Evolutionary conservation across 1,140 invertebrate species (phyloP).

Genomic region (Scylla paramamosain): DNA sequence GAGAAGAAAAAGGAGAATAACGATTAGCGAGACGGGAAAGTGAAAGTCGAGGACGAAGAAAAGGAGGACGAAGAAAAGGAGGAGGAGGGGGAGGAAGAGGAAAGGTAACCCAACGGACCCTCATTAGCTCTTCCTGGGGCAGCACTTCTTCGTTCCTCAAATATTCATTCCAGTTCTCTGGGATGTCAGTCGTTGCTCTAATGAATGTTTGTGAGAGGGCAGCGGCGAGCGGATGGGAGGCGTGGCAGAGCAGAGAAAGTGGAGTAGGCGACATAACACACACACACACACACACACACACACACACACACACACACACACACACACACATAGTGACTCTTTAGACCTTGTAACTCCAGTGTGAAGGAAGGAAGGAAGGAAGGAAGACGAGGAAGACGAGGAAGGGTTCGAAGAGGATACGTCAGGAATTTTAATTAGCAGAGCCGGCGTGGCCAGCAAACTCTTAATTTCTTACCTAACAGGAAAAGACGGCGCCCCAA

Average conservation of each 20-base stretch:
- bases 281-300: slow-evolving; percentile 3
- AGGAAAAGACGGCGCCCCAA: too few species aligned
- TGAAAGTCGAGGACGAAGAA: too few species aligned
- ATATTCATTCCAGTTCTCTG: not conserved
- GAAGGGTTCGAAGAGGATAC: too few species aligned
- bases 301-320: not conserved
- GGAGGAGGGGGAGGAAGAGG: not conserved
- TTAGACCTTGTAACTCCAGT: too few species aligned
- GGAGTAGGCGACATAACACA: not conserved
- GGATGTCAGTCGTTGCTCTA: not conserved
- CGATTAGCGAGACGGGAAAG: too few species aligned
- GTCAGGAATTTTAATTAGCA: too few species aligned
- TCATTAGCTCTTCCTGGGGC: not conserved
- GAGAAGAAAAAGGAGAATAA: too few species aligned
- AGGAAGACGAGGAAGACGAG: too few species aligned
- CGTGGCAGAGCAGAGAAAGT: not conserved
- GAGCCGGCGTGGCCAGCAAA: too few species aligned
- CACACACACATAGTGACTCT: too few species aligned
- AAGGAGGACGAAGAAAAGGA: not conserved
- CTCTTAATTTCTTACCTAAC: too few species aligned
- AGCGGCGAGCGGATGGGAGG: not conserved
- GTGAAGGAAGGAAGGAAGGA: too few species aligned
- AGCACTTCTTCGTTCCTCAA: not conserved
- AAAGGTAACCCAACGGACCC: not conserved
- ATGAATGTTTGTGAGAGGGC: slow-evolving; percentile 1